Evolutionary conservation across 23 tunicate genomes (phyloP).

Genomic region (Aplidium turbinatum): DNA sequence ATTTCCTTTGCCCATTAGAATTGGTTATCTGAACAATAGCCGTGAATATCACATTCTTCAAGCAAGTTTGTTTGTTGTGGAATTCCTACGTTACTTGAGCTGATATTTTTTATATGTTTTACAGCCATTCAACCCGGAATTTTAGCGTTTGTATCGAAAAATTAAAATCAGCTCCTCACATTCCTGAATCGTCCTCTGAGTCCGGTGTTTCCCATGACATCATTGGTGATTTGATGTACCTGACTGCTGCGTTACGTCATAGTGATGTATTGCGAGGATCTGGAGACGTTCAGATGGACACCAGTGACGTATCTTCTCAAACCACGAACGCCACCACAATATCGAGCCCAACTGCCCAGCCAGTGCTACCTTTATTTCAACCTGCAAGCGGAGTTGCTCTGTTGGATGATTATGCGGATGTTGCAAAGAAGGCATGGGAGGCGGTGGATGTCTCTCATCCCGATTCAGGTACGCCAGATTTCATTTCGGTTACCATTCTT

Average conservation of each 20-base stretch:
- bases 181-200: background rate
- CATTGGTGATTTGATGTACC: constrained; percentile 23
- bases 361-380: constrained; percentile 2
- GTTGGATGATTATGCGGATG: constrained; percentile 43
- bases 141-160: constrained; percentile 38
- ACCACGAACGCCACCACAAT: background rate
- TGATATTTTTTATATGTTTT: too few species aligned
- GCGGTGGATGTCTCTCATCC: constrained; percentile 24
- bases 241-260: constrained; percentile 17
- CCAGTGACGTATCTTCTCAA: background rate
- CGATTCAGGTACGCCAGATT: constrained; percentile 46
- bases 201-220: background rate
- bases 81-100: too few species aligned
- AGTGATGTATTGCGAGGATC: too few species aligned
- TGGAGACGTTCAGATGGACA: background rate
- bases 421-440: constrained; percentile 50
- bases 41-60: too few species aligned
- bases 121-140: too few species aligned
- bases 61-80: too few species aligned
- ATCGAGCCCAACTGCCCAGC: background rate
- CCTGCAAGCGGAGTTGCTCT: constrained; percentile 12
- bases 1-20: too few species aligned
- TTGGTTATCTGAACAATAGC: too few species aligned
- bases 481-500: background rate
- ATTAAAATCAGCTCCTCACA: constrained; percentile 26